Percentiles rank a stretch among this genome's conserved stretches.
Evolutionary conservation across 2,113 vertebrate genomes (phyloP).

Genomic region (Cololabis saira): DNA sequence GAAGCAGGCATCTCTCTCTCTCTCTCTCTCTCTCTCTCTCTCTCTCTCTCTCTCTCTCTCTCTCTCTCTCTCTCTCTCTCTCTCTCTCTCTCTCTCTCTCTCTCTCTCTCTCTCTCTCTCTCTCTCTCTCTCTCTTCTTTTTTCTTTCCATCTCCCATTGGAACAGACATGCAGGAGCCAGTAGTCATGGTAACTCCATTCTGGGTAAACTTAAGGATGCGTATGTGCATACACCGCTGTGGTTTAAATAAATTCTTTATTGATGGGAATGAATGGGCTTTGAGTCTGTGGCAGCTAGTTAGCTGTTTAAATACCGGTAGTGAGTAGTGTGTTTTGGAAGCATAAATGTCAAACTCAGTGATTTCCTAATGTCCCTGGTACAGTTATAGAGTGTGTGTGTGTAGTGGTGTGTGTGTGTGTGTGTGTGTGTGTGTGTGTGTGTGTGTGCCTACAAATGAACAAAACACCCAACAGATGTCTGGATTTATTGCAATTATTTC

Average conservation of each 20-base stretch:
- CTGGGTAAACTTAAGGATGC: constrained; percentile 72
- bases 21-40: constrained; percentile 36
- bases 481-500: constrained; percentile 12
- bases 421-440: constrained; percentile 1
- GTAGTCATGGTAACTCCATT: constrained; percentile 78
- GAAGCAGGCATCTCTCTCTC: constrained; percentile 46
- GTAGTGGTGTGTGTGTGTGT: neutral
- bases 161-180: constrained; percentile 69
- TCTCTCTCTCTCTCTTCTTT: constrained; percentile 11
- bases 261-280: constrained; percentile 28
- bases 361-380: constrained; percentile 25
- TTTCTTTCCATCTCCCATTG: constrained; percentile 36
- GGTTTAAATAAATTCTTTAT: constrained; percentile 66
- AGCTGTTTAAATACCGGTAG: constrained; percentile 6
- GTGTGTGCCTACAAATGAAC: neutral
- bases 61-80: too few species aligned
- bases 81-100: too few species aligned
- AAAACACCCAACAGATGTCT: constrained; percentile 19
- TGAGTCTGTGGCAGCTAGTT: constrained; percentile 34
- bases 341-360: constrained; percentile 17
- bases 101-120: too few species aligned
- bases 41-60: too few species aligned
- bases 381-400: constrained; percentile 2
- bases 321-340: constrained; percentile 28
- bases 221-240: constrained; percentile 35